phyloP scores from a whole-genome alignment of 2,113 vertebrate genomes.

The Eretmochelys imbricata region DNA sequence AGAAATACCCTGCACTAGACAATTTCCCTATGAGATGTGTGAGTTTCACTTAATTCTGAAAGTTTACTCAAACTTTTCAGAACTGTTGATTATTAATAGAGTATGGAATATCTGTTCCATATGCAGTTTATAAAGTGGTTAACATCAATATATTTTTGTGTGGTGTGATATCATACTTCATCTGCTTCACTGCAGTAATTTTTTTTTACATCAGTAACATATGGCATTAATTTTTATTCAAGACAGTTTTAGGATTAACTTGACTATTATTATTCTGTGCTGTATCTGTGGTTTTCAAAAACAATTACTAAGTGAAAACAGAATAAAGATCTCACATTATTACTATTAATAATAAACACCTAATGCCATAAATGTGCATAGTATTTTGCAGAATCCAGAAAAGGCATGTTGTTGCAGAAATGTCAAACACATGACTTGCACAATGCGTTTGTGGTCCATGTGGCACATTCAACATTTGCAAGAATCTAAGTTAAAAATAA shows the following conservation, averaged over 20 bases:
- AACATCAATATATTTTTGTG: background rate
- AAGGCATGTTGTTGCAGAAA: background rate
- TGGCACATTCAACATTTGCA: background rate
- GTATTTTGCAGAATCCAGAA: background rate
- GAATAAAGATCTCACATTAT: background rate
- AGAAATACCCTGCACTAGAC: background rate
- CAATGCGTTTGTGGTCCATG: background rate
- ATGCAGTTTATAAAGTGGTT: background rate
- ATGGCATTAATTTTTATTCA: background rate
- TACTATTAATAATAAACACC: background rate
- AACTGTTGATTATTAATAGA: background rate
- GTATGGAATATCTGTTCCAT: background rate
- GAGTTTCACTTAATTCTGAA: background rate
- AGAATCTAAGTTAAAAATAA: background rate
- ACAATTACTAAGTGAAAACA: background rate
- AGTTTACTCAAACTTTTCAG: background rate
- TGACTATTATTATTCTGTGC: background rate
- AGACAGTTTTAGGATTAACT: background rate
- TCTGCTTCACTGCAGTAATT: background rate
- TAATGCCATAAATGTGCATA: background rate
- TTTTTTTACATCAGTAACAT: background rate
- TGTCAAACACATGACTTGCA: background rate
- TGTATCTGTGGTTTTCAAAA: background rate
- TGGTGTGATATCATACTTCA: background rate
- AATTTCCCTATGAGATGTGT: background rate